Base-by-base conservation (phyloP, 23 tunicate genomes). In the Clavelina lepadiformis region DNA sequence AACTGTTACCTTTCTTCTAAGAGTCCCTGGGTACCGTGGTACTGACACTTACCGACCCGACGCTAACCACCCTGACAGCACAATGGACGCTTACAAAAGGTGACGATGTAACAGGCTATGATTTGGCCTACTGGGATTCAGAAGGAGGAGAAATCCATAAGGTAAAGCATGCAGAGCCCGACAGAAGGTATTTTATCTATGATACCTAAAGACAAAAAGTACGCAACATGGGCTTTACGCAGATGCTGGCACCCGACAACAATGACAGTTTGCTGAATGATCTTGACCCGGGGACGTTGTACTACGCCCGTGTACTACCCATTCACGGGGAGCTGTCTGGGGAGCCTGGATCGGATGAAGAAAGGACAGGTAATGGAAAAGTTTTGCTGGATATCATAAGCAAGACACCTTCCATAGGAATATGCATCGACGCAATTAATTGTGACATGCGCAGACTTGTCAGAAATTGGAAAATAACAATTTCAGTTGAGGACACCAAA, bases 41-140 rank as follows among this genome's bases (percentile, higher is more conserved):
- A 3, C 55, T 86, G 0, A 65, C 63, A 0, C 29, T 78, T 5
- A 69, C 28, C 46, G 50, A 86, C 35, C 75, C 85, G 28, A 71
- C 95, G 1, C 44, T 86, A 31, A 86, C 85, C 1, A 86, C 85
- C 23, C 1, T 86, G 32, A 51, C 65, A 22, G 95, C 85, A 8
- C 25, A 46, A 24, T 86, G 95, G 95, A 41, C 31, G 37, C 65
- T 71, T 15, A 76, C 95, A 2, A 67, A 72, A 11, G 80, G 80
- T 7, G 69, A 78, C 33, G 74, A 72, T 0, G 41, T 86, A 41
- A 77, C 80, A 26, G 85, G 80, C 22, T 86, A 75, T 57, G 67
- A 77, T 28, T n/a, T 77, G 15, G 25, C 26, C 3, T 67, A 67
- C 28, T 35, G 22, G n/a, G n/a, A n/a, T n/a, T n/a, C n/a, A n/a